Evolutionary conservation across 2,888 invertebrate species (phyloP), one percentile per base, ranked within the genome.

Genomic region (Thereva nobilitata): DNA sequence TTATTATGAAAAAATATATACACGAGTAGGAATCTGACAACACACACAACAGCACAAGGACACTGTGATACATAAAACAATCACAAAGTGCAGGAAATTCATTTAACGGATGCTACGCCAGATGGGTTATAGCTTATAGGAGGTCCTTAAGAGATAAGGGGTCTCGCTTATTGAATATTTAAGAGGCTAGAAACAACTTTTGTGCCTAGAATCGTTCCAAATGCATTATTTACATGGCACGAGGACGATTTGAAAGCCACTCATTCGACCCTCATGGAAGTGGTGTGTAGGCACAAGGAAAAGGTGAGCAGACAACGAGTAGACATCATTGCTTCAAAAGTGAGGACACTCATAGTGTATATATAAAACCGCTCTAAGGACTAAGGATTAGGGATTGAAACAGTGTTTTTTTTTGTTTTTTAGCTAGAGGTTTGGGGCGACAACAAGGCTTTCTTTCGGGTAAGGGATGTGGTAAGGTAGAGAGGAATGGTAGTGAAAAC

Each of bases 81-180:
- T 3, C 40, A 54, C 12, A 38, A 54, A 54, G 6, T 59, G 47
- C 45, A 59, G 59, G 59, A 59, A 59, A 38, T 59, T 8, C 49
- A 47, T 3, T 59, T 47, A 59, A 47, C 40, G 37, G 40, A 6
- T 35, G 12, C 59, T 57, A 23, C 23, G 23, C 12, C 45, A 7
- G 45, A 4, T 38, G 59, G 37, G 12, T 37, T 49, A 47, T 59
- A 23, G 23, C 23, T 23, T 23, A 23, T 23, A 23, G 23, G 23
- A 23, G 59, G 35, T 59, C 47, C 38, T 38, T 9, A 12, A 38
- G 8, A 5, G 10, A 49, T 10, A 59, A 47, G 40, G 12, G 56
- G 42, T 34, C 6, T 56, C 10, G 47, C n/a, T 10, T 47, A 47
- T 47, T 47, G 47, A 8, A 6, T 12, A 2, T n/a, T 47, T 47